Evolutionary conservation across 2,113 vertebrate species (phyloP).

Genomic region (Oreochromis aureus): DNA sequence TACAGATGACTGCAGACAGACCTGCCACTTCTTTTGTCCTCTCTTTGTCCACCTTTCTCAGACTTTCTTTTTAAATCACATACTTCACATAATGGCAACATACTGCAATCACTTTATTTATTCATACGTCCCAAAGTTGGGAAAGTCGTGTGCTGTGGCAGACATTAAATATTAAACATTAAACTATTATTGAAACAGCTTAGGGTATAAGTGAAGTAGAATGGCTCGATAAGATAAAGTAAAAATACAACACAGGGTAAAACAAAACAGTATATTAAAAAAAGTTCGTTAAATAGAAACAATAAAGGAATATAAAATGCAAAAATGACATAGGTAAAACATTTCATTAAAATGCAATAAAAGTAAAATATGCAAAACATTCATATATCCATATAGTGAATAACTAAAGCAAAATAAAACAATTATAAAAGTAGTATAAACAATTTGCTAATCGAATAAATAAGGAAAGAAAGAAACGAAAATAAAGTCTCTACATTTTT

Average conservation of each 20-base stretch:
- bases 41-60: not conserved
- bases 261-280: not conserved
- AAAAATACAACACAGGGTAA: not conserved
- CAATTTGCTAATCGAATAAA: not conserved
- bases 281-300: not conserved
- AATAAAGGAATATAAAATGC: not conserved
- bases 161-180: not conserved
- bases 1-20: not conserved
- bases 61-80: not conserved
- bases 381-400: not conserved
- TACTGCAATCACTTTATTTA: not conserved
- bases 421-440: not conserved
- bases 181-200: not conserved
- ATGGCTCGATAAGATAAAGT: not conserved
- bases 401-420: not conserved
- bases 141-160: rapidly evolving
- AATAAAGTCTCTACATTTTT: not conserved
- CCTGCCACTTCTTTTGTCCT: not conserved
- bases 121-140: not conserved
- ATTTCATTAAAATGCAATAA: not conserved
- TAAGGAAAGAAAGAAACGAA: not conserved
- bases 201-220: not conserved
- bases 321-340: not conserved
- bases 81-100: too few relatives aligned
- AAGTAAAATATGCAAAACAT: not conserved